These are phyloP conservation scores for Lycorma delicatula DNA, from an alignment of 1,140 invertebrate genomes.

Conservation along the genomic window DNA sequence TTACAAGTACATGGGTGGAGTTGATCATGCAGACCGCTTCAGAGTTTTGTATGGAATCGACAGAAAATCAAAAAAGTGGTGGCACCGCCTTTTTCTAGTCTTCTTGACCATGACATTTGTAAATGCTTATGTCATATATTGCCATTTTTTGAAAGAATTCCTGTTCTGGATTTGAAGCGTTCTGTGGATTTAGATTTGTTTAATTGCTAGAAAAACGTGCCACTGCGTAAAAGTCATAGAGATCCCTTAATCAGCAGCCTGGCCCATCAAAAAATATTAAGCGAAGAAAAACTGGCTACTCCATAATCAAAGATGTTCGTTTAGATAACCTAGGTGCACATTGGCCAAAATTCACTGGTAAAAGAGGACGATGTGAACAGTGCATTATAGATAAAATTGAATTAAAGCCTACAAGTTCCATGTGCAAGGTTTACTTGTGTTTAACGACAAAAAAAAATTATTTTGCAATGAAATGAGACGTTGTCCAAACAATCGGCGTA, in stretches of 20 bases:
- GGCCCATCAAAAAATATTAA: too few relatives aligned
- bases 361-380: background rate
- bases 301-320: background rate
- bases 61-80: conserved; percentile 15
- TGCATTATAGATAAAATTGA: background rate
- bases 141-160: background rate
- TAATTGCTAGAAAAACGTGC: too few relatives aligned
- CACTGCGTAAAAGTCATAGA: too few relatives aligned
- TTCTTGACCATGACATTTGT: conserved; percentile 17
- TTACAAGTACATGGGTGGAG: conserved; percentile 36
- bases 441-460: background rate
- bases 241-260: too few relatives aligned
- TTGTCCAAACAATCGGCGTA: too few relatives aligned
- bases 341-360: background rate
- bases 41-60: conserved; percentile 25
- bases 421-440: background rate
- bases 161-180: conserved; percentile 7
- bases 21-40: conserved; percentile 39
- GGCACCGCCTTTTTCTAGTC: conserved; percentile 18
- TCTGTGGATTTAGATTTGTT: background rate
- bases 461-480: too few relatives aligned
- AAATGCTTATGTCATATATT: conserved; percentile 17
- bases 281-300: conserved; percentile 7
- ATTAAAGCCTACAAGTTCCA: background rate
- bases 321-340: background rate